These are phyloP conservation scores for Chrysodeixis includens DNA, from an alignment of 2,888 invertebrate species.

Conservation along the genomic window DNA sequence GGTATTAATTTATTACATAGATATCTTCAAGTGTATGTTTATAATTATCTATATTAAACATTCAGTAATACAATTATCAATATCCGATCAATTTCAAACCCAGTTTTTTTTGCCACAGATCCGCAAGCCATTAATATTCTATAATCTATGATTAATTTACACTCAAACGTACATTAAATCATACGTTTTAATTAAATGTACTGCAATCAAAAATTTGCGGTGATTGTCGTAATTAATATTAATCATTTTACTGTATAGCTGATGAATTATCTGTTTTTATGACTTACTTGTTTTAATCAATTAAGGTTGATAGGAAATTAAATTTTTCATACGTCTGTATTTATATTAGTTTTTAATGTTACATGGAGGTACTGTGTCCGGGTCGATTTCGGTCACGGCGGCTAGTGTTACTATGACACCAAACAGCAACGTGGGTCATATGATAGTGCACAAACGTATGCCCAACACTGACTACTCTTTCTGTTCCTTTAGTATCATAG, in stretches of 20 bases:
- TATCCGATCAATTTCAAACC: neutral
- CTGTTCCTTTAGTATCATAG: no score
- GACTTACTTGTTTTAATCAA: neutral
- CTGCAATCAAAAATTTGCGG: constrained; percentile 15
- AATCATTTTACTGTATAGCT: neutral
- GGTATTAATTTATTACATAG: no score
- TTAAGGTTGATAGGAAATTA: neutral
- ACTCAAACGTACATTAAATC: constrained; percentile 20
- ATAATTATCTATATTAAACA: no score
- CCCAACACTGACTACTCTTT: no score
- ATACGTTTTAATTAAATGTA: constrained; percentile 27
- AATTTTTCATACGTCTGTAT: neutral
- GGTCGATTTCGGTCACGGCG: no score
- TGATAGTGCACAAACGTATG: no score
- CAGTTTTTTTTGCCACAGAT: neutral
- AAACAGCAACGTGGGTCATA: no score
- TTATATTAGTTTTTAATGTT: neutral
- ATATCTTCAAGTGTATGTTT: no score
- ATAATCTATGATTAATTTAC: constrained; percentile 13
- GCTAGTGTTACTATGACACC: no score
- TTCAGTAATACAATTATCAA: no score
- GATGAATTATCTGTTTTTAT: neutral
- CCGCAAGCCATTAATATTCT: neutral
- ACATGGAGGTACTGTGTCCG: no score
- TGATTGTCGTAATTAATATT: constrained; percentile 24